Evolutionary conservation across 2,888 invertebrate species (phyloP), one percentile per base, ranked within the genome.

Genomic region (Lithosia quadra): DNA sequence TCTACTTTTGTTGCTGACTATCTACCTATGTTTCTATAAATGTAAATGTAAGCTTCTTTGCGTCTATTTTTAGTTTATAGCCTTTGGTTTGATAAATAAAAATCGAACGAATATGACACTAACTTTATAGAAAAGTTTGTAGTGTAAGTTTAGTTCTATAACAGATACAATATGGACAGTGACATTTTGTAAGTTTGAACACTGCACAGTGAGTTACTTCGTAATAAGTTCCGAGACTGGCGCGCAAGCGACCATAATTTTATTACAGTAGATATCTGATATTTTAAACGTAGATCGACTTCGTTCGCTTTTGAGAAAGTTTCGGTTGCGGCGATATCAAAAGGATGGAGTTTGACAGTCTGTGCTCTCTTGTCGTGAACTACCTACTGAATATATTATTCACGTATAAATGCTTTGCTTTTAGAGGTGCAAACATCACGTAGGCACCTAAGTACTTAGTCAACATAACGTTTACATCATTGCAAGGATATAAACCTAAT

Each of bases 131-230:
- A 8, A 24, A 61, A 62, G 61, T 62, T 28, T n/a, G 73, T 69
- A 69, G 65, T 57, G 78, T 74, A 73, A 76, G 83, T 83, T 78
- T 86, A 90, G 83, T 90, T 90, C 85, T 83, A 78, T 86, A 86
- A 85, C 74, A 69, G 81, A 86, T 86, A 80, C 74, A 64, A 70
- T 79, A 81, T 80, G 78, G 84, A 86, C 81, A 88, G 85, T 86
- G 89, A 87, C 88, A 82, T 87, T 81, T 81, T 75, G 79, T 78
- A 78, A 84, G 82, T 86, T 86, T 72, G 79, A 86, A 85, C 81
- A 82, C 79, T 76, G 78, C 73, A 77, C 28, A 28, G 76, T 70
- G 77, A 84, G 84, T 82, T 63, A 74, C 75, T 76, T 73, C 56
- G 75, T 76, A 76, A 78, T 80, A 80, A 73, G 75, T 80, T 80